These are phyloP conservation scores for Rhinophrynus dorsalis DNA, from an alignment of 2,797 vertebrate species.

Conservation along the genomic window DNA sequence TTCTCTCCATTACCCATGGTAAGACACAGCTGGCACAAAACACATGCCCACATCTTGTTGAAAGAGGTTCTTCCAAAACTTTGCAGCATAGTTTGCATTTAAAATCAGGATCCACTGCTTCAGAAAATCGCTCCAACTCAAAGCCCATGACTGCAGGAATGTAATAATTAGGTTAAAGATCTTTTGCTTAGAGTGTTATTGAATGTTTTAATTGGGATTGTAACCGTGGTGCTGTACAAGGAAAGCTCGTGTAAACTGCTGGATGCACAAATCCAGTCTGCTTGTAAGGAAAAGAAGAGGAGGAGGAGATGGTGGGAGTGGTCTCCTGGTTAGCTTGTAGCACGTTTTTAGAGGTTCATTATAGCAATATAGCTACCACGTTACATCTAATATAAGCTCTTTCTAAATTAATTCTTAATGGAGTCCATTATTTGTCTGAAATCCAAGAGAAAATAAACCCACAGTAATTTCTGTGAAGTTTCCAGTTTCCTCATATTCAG, in stretches of 20 bases:
- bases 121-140: conserved; percentile 49
- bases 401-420: too few relatives aligned
- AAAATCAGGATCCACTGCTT: conserved; percentile 50
- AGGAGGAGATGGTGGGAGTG: conserved; percentile 35
- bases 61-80: conserved; percentile 55
- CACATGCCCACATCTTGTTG: conserved; percentile 54
- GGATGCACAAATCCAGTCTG: conserved; percentile 27
- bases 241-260: background rate
- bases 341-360: conserved; percentile 21
- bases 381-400: conserved; percentile 43
- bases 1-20: conserved; percentile 51
- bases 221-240: background rate
- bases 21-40: conserved; percentile 57
- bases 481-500: too few relatives aligned
- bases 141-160: too few relatives aligned
- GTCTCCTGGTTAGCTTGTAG: conserved; percentile 31
- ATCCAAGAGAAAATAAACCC: too few relatives aligned
- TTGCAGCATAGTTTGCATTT: conserved; percentile 49
- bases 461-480: too few relatives aligned
- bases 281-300: background rate
- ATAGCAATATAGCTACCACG: conserved; percentile 23
- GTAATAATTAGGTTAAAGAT: too few relatives aligned
- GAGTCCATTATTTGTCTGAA: too few relatives aligned
- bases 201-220: too few relatives aligned
- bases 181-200: too few relatives aligned